Base-by-base conservation (phyloP, 2,797 vertebrate genomes). In the Balearica regulorum region DNA sequence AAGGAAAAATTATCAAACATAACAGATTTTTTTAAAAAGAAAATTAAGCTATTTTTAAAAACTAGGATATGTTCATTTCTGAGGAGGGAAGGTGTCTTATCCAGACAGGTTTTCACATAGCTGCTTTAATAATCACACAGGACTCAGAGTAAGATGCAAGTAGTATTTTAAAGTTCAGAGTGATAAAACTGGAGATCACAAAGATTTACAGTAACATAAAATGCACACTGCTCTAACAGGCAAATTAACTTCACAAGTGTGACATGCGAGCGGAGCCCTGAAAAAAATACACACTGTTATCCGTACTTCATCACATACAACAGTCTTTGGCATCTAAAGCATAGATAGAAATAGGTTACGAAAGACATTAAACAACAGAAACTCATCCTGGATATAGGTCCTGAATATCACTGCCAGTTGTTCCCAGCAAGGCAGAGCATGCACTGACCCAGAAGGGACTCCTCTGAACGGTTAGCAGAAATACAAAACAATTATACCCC, bases 161-260 rank as follows among this genome's bases (percentile, higher is more conserved):
- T 51, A 90, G 72, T 48, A 96, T 96, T 95, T 97, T 93, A 90
- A 94, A 98, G 84, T 97, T 97, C 58, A 68, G 48, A 93, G 77
- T 3, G 2, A 93, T 80, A 90, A 70, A 79, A 61, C 5, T 18
- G 35, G 88, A 84, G 51, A 57, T 61, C 44, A 41, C 37, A 39
- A 91, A 91, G 92, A 93, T 94, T 83, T 89, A 91, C 72, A 88
- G 57, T 19, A 83, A 94, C 81, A 86, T 76, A 78, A 82, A 94
- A 92, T 58, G 44, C 62, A 92, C 49, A 49, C 41, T 92, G 94
- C 41, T 93, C 29, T 75, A 93, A 68, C 53, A 75, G 87, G 51
- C 75, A 91, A 90, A 96, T 96, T 92, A 96, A 96, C 94, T 96
- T 94, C 72, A 21, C 37, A 73, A 87, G 77, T 21, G 16, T 79